phyloP scores from a whole-genome alignment of 2,113 vertebrate genomes.

The Myotis davidii region DNA sequence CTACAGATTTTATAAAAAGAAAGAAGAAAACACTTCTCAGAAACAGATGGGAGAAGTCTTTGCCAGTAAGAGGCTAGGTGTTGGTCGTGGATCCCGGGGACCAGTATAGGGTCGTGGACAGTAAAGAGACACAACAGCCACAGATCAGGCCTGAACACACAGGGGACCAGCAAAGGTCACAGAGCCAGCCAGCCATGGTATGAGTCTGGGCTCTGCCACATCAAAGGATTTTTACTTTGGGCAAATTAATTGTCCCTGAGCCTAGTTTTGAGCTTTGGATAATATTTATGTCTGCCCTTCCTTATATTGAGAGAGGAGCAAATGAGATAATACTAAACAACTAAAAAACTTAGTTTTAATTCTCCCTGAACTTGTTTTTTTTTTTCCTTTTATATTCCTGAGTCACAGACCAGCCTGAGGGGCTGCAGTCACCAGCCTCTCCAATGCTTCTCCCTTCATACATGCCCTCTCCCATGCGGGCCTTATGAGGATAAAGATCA shows the following conservation, averaged over 20 bases:
- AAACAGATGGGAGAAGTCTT: neutral
- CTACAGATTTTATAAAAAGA: constrained; percentile 79
- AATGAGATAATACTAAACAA: neutral
- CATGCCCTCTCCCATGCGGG: neutral
- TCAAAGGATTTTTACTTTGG: neutral
- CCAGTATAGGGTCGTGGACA: neutral
- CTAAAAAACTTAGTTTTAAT: neutral
- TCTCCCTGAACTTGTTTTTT: neutral
- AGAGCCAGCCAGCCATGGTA: neutral
- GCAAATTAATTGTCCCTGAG: neutral
- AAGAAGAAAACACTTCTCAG: constrained; percentile 28
- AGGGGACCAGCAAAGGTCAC: neutral
- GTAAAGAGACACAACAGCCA: neutral
- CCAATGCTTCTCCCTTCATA: neutral
- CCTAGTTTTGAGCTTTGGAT: neutral
- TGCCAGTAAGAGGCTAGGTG: neutral
- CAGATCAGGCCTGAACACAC: neutral
- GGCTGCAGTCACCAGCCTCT: neutral
- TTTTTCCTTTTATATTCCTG: neutral
- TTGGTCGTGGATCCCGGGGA: neutral
- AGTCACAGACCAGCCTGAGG: neutral
- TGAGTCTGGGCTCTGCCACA: neutral
- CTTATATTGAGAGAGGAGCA: neutral
- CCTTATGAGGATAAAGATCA: neutral
- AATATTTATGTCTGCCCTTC: neutral